These are phyloP conservation scores for Cheilosia variabilis DNA, from an alignment of 2,888 invertebrate species.

Conservation along the genomic window DNA sequence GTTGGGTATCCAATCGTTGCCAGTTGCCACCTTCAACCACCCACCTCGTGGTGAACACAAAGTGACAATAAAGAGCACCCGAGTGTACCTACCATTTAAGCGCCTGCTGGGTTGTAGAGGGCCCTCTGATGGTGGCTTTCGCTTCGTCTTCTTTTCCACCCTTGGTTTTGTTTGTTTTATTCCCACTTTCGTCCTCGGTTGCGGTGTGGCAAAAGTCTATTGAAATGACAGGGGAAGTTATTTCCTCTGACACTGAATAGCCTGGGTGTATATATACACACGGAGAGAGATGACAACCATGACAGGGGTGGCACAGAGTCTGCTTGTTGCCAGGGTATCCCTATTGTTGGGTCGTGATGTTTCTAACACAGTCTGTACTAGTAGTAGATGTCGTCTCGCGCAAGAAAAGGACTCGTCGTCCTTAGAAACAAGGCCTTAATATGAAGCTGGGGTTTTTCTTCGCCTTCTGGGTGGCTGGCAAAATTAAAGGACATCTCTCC, in stretches of 20 bases:
- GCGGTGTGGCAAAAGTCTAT: slow-evolving; percentile 59
- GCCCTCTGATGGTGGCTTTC: slow-evolving; percentile 29
- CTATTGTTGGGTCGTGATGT: slow-evolving; percentile 30
- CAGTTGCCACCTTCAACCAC: slow-evolving; percentile 28
- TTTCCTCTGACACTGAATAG: slow-evolving; percentile 74
- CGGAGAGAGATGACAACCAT: slow-evolving; percentile 63
- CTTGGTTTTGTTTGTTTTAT: slow-evolving; percentile 53
- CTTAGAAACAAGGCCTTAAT: slow-evolving; percentile 20
- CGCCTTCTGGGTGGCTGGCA: slow-evolving; percentile 26
- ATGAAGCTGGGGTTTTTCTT: slow-evolving; percentile 55
- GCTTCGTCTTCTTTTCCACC: slow-evolving; percentile 10
- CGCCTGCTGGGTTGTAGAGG: slow-evolving; percentile 43
- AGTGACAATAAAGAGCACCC: slow-evolving; percentile 49
- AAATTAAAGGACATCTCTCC: slow-evolving; percentile 69
- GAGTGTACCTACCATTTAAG: slow-evolving; percentile 19
- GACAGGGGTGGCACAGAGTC: slow-evolving; percentile 38
- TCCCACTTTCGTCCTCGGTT: slow-evolving; percentile 29
- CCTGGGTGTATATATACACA: slow-evolving; percentile 28
- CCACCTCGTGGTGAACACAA: slow-evolving; percentile 56
- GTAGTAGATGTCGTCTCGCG: slow-evolving; percentile 53
- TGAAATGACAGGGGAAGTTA: slow-evolving; percentile 74
- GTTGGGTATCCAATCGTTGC: slow-evolving; percentile 53
- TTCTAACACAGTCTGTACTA: slow-evolving; percentile 26
- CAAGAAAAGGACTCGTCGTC: slow-evolving; percentile 31
- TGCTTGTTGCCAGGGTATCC: slow-evolving; percentile 43